Evolutionary conservation across 1,140 invertebrate genomes (phyloP).

Genomic region (Cherax destructor): DNA sequence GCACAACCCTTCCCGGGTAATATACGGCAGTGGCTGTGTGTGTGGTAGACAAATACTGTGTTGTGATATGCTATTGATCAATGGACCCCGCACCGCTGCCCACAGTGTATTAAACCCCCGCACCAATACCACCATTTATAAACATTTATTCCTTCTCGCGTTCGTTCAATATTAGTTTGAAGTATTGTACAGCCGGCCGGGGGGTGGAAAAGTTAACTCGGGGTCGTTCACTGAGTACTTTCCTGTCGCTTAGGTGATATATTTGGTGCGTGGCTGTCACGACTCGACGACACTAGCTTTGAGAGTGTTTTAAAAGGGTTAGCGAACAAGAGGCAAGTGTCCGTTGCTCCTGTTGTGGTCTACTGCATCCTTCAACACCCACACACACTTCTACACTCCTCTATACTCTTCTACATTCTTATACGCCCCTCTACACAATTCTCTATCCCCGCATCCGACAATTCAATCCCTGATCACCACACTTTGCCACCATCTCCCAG

Average conservation of each 20-base stretch:
- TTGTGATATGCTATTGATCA: slow-evolving; percentile 60
- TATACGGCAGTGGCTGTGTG: slow-evolving; percentile 34
- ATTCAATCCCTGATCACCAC: no score
- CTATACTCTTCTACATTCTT: no score
- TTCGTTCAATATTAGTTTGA: slow-evolving; percentile 56
- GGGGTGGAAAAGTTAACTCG: slow-evolving; percentile 17
- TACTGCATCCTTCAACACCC: no score
- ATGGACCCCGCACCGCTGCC: slow-evolving; percentile 20
- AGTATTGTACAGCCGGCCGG: slow-evolving; percentile 23
- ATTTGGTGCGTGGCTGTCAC: background rate
- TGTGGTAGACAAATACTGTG: slow-evolving; percentile 58
- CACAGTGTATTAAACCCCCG: slow-evolving; percentile 34
- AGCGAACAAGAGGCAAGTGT: no score
- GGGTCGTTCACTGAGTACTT: slow-evolving; percentile 33
- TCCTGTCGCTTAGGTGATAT: slow-evolving; percentile 33
- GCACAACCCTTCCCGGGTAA: slow-evolving; percentile 47
- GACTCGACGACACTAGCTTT: background rate
- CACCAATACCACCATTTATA: slow-evolving; percentile 58
- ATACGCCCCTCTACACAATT: no score
- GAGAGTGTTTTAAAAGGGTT: no score
- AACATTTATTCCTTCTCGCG: slow-evolving; percentile 60
- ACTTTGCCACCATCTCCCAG: no score
- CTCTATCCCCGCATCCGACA: no score
- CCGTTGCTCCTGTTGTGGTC: no score
- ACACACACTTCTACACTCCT: no score